Base-by-base conservation (phyloP, 2,888 invertebrate species). In the Leuctra nigra region DNA sequence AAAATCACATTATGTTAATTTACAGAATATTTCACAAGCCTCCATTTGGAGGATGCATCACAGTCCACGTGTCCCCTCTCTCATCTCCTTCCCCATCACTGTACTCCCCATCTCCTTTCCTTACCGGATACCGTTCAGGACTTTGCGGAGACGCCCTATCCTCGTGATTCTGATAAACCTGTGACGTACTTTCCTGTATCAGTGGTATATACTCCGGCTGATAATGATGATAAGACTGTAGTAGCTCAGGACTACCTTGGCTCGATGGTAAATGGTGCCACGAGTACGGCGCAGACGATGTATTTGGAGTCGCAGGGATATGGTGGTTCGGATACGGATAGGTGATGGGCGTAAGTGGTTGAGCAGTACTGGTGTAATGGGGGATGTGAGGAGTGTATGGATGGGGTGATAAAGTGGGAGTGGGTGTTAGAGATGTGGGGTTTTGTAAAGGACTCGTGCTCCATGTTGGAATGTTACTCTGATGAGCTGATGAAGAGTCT, bases 181-280 rank as follows among this genome's bases (percentile, higher is more conserved):
- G 50, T 9, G 41, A 4, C 2, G 41, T 2, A 16, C 18, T 41
- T 4, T 50, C 54, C 18, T 35, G 35, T 6, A 18, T n/a, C 18
- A 54, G 46, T 7, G 54, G 54, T 1, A 29, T 33, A 33, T 54
- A 54, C 29, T 54, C 54, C 14, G 54, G 29, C 33, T 44, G 46
- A 18, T 44, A 54, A 11, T 41, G 54, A 13, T 41, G 54, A 22
- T 54, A 54, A 33, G 54, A 35, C 46, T 44, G 54, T 3, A 50
- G 16, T 35, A 50, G 16, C 22, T 50, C 50, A 6, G 50, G 50
- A 35, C 50, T 50, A 9, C 50, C 50, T 13, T 29, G 50, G 11
- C 18, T 41, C 1, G 50, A 16, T 16, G 50, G 50, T 20, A 50
- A 4, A 16, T 50, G 50, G 20, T 50, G 50, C 50, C 50, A 50